Evolutionary conservation across 2,113 vertebrate genomes (phyloP), one percentile per base, ranked within the genome.

Genomic region (Nestor notabilis): DNA sequence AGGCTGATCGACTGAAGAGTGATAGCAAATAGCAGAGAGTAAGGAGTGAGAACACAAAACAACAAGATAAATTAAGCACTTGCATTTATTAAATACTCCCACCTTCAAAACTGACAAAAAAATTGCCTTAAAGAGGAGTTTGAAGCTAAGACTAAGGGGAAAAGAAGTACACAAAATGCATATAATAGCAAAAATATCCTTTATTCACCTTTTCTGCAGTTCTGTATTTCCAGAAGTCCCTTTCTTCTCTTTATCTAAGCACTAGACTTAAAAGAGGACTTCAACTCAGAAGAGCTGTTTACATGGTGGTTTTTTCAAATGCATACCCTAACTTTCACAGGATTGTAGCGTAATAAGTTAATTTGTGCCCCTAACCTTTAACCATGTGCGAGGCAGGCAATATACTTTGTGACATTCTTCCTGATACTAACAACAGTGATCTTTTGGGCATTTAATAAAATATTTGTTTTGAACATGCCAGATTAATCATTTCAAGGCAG

Each of bases 1-100:
- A 25, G 99, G 99, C 82, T 98, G 98, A 92, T 98, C 96, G 69
- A 99, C 99, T 99, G 56, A 2, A 46, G 52, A 71, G 60, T 7
- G 56, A 89, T 11, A 65, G 78, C 31, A 85, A 75, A 94, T 4
- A 63, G 56, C 28, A 69, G n/a, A 35, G 29, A 11, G 21, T 55
- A 75, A 80, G 68, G 31, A 77, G 39, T 18, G 17, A 80, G 20
- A 87, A 56, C 29, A 8, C 17, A 55, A 46, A 89, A 11, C 3
- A 66, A 50, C 3, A 66, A 50, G 53, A 71, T 11, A 28, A 41
- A 80, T 0, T 44, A 33, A 63, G 44, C 63, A 84, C 50, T 29
- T 17, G 31, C 17, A 6, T 2, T 41, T 55, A 53, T 17, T 23
- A 25, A 87, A 29, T 17, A 31, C 50, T 13, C 13, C 1, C 6